phyloP scores from a whole-genome alignment of 2,888 invertebrate species.

The Hybos culiciformis region DNA sequence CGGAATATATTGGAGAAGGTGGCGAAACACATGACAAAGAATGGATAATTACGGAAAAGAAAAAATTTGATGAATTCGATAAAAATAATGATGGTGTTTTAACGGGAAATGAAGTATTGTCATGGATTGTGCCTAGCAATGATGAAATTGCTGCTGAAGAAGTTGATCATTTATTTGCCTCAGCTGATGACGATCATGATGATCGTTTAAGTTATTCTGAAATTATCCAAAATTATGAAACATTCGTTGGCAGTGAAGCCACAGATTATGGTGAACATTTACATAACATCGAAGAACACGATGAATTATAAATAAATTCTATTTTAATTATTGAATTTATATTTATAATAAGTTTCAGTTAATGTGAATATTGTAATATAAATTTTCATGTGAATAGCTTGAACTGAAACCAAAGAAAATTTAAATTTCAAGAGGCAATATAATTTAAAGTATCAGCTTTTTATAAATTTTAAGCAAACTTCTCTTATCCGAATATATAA shows the following conservation, averaged over 20 bases:
- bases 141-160: constrained; percentile 82
- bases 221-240: constrained; percentile 68
- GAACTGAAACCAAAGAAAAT: too few relatives aligned
- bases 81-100: constrained; percentile 69
- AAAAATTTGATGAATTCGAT: constrained; percentile 78
- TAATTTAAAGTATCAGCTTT: too few relatives aligned
- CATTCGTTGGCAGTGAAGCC: constrained; percentile 87
- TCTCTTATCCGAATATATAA: too few relatives aligned
- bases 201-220: constrained; percentile 64
- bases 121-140: constrained; percentile 86
- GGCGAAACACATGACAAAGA: constrained; percentile 56
- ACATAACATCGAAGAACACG: constrained; percentile 65
- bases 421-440: too few relatives aligned
- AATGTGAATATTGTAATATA: too few relatives aligned
- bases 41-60: constrained; percentile 57
- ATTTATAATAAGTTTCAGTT: too few relatives aligned
- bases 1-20: constrained; percentile 35
- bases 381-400: too few relatives aligned
- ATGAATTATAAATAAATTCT: too few relatives aligned
- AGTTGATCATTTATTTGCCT: constrained; percentile 74
- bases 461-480: too few relatives aligned
- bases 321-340: too few relatives aligned
- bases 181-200: constrained; percentile 77
- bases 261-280: constrained; percentile 79
- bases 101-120: constrained; percentile 61